These are phyloP conservation scores for Orthosia cruda DNA, from an alignment of 2,888 invertebrate species.

Conservation along the genomic window DNA sequence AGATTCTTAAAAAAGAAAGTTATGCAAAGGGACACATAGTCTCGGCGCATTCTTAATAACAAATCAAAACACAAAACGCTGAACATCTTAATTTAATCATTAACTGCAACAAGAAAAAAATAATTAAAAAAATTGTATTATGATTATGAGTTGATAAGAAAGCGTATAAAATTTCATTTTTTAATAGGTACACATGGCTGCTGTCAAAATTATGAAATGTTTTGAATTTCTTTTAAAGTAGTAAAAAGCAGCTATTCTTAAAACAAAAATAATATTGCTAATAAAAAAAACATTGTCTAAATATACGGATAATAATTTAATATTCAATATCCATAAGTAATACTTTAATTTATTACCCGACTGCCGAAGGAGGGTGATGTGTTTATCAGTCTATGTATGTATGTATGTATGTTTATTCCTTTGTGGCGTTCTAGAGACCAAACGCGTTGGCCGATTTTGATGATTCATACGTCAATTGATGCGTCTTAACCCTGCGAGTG, in stretches of 20 bases:
- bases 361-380: too few relatives aligned
- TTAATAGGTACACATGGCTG: neutral
- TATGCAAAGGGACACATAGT: neutral
- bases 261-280: too few relatives aligned
- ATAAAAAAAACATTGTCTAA: too few relatives aligned
- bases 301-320: neutral
- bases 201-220: neutral
- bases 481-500: too few relatives aligned
- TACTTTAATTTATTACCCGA: neutral
- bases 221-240: neutral
- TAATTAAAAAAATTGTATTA: conserved; percentile 8
- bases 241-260: neutral
- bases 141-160: conserved; percentile 32
- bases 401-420: too few relatives aligned
- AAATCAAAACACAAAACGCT: conserved; percentile 2
- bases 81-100: conserved; percentile 11
- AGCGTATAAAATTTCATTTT: conserved; percentile 14
- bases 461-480: too few relatives aligned
- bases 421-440: too few relatives aligned
- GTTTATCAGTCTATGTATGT: too few relatives aligned
- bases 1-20: neutral
- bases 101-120: conserved; percentile 1
- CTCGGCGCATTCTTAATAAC: neutral
- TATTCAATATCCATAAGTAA: too few relatives aligned
- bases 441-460: too few relatives aligned